Percentiles rank a stretch among this genome's conserved stretches.
Evolutionary conservation across 2,113 vertebrate genomes (phyloP).

Genomic region (Trogon surrucura): DNA sequence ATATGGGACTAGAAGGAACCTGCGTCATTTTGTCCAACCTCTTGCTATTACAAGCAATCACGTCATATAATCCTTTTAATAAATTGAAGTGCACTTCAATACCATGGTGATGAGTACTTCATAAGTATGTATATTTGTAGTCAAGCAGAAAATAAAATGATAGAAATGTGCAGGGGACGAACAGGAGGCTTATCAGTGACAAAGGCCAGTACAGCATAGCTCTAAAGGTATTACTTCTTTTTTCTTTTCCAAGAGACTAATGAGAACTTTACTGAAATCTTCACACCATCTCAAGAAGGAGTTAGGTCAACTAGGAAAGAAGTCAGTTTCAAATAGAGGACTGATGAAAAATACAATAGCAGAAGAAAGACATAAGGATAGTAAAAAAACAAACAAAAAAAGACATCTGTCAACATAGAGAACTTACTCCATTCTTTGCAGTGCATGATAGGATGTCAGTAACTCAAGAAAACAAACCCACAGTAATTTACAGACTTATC

Average conservation of each 20-base stretch:
- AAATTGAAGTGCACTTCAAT: conserved; percentile 30
- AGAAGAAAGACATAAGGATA: not conserved
- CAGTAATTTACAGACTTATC: not conserved
- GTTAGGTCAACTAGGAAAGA: not conserved
- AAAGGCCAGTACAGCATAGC: not conserved
- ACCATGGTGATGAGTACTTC: conserved; percentile 28
- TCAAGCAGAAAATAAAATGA: not conserved
- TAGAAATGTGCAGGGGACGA: not conserved
- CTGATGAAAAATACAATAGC: not conserved
- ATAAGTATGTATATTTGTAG: conserved; percentile 24
- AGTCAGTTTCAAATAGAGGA: not conserved
- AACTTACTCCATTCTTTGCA: not conserved
- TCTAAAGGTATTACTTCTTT: not conserved
- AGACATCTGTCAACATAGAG: not conserved
- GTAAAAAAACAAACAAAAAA: not conserved
- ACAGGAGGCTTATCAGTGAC: not conserved
- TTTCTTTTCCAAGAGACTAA: not conserved
- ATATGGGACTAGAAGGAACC: not conserved
- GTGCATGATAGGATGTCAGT: not conserved
- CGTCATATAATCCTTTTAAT: conserved; percentile 18
- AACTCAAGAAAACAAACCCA: not conserved
- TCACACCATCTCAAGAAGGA: not conserved
- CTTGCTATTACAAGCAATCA: not conserved
- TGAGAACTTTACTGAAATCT: not conserved
- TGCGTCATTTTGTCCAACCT: not conserved